These are phyloP conservation scores for Onchidella celtica DNA, from an alignment of 2,888 invertebrate genomes.

Conservation along the genomic window DNA sequence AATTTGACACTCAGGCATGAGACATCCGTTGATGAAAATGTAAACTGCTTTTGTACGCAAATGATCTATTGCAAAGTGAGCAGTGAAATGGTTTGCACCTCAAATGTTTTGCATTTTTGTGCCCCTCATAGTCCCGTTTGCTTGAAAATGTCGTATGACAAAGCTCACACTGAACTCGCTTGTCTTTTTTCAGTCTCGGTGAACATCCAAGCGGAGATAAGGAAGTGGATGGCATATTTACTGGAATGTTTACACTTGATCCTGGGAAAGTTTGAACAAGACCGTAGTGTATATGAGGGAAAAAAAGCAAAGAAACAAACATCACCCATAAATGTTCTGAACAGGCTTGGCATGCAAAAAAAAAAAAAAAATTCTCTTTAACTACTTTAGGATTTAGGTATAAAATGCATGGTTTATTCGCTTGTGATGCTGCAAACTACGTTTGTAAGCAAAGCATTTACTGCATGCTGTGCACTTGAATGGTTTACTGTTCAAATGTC, in stretches of 20 bases:
- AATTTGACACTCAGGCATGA: no score
- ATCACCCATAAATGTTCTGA: no score
- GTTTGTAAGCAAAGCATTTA: constrained; percentile 48
- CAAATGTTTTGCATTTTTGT: background rate
- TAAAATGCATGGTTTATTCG: constrained; percentile 39
- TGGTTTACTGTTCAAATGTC: constrained; percentile 45
- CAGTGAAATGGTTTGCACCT: constrained; percentile 34
- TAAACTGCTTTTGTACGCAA: constrained; percentile 24
- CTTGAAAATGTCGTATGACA: background rate
- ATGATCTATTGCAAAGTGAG: constrained; percentile 22
- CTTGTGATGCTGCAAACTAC: constrained; percentile 43
- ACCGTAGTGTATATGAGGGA: background rate
- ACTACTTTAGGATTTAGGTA: no score
- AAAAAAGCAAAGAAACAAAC: no score
- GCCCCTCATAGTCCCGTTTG: constrained; percentile 30
- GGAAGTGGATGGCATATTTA: background rate
- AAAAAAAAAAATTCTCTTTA: no score
- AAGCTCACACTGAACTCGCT: background rate
- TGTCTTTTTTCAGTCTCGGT: no score
- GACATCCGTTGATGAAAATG: background rate
- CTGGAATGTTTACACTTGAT: background rate
- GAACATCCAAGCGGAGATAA: background rate
- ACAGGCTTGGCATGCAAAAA: no score
- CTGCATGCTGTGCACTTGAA: constrained; percentile 34
- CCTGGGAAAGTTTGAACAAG: no score